phyloP scores from a whole-genome alignment of 2,888 invertebrate species.

The Brachypalpus laphriformis region DNA sequence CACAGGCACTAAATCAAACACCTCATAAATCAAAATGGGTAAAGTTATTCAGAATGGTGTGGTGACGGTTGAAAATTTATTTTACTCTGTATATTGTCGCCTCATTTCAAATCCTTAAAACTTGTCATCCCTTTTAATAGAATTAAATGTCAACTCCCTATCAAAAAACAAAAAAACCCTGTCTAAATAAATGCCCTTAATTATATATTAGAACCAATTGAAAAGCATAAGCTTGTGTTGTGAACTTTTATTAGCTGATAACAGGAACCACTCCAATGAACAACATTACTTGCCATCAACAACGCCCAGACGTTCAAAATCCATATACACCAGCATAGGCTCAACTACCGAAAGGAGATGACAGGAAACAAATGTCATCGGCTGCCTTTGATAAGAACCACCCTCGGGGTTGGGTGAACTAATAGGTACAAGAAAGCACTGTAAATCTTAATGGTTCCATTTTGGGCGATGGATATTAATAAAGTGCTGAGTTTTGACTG shows the following conservation, averaged over 20 bases:
- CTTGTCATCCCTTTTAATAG: neutral
- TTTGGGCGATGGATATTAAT: slow-evolving; percentile 34
- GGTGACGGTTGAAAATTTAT: no score
- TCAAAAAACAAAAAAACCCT: neutral
- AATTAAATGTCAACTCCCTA: neutral
- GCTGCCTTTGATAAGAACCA: slow-evolving; percentile 50
- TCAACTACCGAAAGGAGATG: neutral
- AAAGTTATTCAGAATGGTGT: no score
- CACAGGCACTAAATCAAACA: no score
- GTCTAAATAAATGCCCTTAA: neutral
- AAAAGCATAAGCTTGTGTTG: neutral
- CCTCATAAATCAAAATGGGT: neutral
- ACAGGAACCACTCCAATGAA: slow-evolving; percentile 17
- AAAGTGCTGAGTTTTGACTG: slow-evolving; percentile 54
- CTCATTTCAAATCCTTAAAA: no score
- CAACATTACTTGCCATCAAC: slow-evolving; percentile 11
- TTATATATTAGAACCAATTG: slow-evolving; percentile 14
- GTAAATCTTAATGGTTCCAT: slow-evolving; percentile 28
- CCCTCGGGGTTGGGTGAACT: neutral
- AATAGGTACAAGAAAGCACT: neutral
- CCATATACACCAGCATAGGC: neutral
- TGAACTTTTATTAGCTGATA: slow-evolving; percentile 34
- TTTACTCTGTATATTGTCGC: no score
- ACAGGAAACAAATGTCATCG: slow-evolving; percentile 48
- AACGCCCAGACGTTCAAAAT: slow-evolving; percentile 11